Evolutionary conservation across 2,113 vertebrate genomes (phyloP).

Genomic region (Psettodes erumei): DNA sequence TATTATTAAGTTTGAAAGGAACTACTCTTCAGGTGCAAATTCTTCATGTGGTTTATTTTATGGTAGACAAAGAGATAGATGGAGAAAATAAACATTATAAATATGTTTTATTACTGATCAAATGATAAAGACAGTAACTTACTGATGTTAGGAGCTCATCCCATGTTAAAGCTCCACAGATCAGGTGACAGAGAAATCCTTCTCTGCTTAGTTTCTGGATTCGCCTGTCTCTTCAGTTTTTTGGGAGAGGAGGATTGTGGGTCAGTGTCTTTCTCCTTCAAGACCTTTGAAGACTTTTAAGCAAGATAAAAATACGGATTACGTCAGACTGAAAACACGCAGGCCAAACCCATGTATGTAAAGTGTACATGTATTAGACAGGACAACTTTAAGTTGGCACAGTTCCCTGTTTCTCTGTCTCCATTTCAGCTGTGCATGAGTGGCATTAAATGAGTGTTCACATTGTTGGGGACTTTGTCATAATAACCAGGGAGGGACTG

Average conservation of each 20-base stretch:
- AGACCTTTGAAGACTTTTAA: neutral
- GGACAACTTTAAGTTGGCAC: neutral
- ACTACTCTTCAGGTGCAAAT: constrained; percentile 10
- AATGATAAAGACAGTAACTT: constrained; percentile 38
- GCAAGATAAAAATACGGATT: neutral
- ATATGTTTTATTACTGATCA: constrained; percentile 14
- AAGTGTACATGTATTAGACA: neutral
- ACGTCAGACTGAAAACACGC: neutral
- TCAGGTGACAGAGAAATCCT: constrained; percentile 33
- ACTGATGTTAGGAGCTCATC: constrained; percentile 62
- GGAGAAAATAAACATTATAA: no score
- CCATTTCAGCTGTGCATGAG: constrained; percentile 10
- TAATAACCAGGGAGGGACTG: constrained; percentile 53
- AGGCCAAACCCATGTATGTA: neutral
- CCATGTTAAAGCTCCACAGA: constrained; percentile 59
- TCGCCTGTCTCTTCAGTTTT: neutral
- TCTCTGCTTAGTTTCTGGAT: constrained; percentile 1
- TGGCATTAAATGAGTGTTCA: constrained; percentile 42
- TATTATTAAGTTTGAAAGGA: neutral
- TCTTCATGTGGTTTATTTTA: neutral
- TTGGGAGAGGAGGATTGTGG: constrained; percentile 27
- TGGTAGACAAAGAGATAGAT: no score
- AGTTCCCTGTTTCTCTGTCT: constrained; percentile 13
- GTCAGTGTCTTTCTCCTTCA: constrained; percentile 7
- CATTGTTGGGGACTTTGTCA: constrained; percentile 50